Evolutionary conservation across 2,113 vertebrate genomes (phyloP).

Genomic region (Ellobius talpinus): DNA sequence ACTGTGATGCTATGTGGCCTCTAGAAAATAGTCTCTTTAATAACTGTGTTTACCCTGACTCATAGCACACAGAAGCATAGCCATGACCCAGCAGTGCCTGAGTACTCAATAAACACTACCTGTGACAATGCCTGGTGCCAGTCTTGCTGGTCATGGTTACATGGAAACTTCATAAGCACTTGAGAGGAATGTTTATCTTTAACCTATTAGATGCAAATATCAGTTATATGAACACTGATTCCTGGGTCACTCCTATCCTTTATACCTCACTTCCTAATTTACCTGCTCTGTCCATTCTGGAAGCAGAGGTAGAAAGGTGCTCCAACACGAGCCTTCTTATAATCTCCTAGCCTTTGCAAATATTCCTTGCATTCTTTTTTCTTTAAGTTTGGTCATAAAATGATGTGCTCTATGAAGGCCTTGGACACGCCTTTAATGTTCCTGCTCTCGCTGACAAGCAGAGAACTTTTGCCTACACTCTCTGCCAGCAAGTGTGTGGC

Average conservation of each 20-base stretch:
- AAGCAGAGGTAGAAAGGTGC: background rate
- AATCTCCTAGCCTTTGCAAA: background rate
- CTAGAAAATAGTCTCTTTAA: background rate
- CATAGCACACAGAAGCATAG: background rate
- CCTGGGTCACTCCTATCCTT: background rate
- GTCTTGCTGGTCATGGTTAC: background rate
- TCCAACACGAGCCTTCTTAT: background rate
- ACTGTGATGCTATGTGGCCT: background rate
- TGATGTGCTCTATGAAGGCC: background rate
- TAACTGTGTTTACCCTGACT: background rate
- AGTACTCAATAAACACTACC: background rate
- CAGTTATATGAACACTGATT: background rate
- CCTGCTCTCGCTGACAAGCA: background rate
- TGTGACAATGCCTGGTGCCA: background rate
- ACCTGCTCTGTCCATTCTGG: background rate
- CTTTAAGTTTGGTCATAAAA: slow-evolving; percentile 15
- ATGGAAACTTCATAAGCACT: background rate
- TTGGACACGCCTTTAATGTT: background rate
- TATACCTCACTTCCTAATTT: background rate
- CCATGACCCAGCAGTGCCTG: background rate
- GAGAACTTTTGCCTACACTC: background rate
- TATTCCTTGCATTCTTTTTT: background rate
- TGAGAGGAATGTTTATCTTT: background rate
- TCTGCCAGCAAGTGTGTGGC: background rate
- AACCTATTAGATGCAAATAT: background rate